Conservation (phyloP, 2,888 invertebrate species). For the Malthinus seriepunctatus region DNA sequence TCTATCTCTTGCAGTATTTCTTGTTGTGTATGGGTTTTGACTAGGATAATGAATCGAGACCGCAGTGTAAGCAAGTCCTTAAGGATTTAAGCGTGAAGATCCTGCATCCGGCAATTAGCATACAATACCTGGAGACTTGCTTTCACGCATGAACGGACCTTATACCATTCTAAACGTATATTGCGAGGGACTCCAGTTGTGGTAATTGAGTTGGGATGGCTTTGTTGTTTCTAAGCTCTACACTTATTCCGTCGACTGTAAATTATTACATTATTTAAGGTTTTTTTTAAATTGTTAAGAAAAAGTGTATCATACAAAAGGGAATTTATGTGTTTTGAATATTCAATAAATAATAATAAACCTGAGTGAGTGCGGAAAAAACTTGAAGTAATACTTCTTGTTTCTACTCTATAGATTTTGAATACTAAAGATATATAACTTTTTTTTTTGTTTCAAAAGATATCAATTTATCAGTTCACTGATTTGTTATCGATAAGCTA, state of each 20-base stretch:
- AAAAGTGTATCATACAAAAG: too few relatives aligned
- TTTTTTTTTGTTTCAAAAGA: too few relatives aligned
- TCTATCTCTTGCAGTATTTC: slow-evolving; percentile 43
- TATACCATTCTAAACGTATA: slow-evolving; percentile 29
- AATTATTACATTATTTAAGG: too few relatives aligned
- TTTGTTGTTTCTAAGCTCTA: slow-evolving; percentile 24
- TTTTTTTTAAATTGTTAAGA: too few relatives aligned
- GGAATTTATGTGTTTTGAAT: not conserved
- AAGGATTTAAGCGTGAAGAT: slow-evolving; percentile 41
- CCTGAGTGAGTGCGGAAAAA: not conserved
- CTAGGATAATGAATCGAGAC: slow-evolving; percentile 44
- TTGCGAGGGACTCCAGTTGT: slow-evolving; percentile 31
- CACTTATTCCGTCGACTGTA: not conserved
- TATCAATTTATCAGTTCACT: too few relatives aligned
- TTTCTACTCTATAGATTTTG: not conserved
- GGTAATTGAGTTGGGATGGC: slow-evolving; percentile 30
- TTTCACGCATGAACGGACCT: slow-evolving; percentile 35
- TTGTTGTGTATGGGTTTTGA: slow-evolving; percentile 40
- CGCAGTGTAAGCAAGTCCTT: slow-evolving; percentile 40
- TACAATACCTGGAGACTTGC: slow-evolving; percentile 44
- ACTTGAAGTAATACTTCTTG: not conserved
- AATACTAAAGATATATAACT: not conserved
- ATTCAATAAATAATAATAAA: not conserved
- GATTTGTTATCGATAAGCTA: too few relatives aligned
- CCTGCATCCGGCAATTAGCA: slow-evolving; percentile 45